Percentiles rank a stretch among this genome's conserved stretches.
Evolutionary conservation across 2,888 invertebrate species (phyloP).

Genomic region (Chrysodeixis includens): DNA sequence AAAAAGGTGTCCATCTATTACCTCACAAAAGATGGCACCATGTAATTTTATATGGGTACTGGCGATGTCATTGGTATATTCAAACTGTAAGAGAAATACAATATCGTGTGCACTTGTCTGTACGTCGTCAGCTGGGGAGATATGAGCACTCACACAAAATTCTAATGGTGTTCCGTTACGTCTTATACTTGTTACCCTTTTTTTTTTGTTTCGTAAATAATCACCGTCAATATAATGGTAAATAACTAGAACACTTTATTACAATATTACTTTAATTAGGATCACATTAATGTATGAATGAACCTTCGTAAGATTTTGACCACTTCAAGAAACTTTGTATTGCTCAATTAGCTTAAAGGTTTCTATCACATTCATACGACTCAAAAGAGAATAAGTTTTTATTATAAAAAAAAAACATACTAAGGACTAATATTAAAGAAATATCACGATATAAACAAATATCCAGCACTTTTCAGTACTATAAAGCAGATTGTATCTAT

Average conservation of each 20-base stretch:
- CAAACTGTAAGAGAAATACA: conserved; percentile 77
- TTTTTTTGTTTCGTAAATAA: conserved; percentile 29
- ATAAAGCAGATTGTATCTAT: conserved; percentile 22
- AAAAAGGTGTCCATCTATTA: conserved; percentile 81
- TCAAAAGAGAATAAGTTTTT: no score
- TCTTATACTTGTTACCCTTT: conserved; percentile 11
- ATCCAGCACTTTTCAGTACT: neutral
- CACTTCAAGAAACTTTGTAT: no score
- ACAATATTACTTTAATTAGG: no score
- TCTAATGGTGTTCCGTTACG: conserved; percentile 69
- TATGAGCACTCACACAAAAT: conserved; percentile 71
- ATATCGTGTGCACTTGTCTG: conserved; percentile 72
- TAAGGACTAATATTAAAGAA: no score
- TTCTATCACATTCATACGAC: no score
- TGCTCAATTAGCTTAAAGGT: no score
- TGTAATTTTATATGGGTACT: conserved; percentile 81
- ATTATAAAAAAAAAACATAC: no score
- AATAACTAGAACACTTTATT: neutral
- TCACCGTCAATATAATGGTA: neutral
- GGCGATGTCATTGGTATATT: conserved; percentile 84
- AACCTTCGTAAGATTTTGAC: no score
- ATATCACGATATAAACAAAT: no score
- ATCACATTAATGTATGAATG: no score
- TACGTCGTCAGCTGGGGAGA: conserved; percentile 66
- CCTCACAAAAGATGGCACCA: conserved; percentile 79